phyloP scores from a whole-genome alignment of 2,888 invertebrate species.

The Eupithecia pulchellata region DNA sequence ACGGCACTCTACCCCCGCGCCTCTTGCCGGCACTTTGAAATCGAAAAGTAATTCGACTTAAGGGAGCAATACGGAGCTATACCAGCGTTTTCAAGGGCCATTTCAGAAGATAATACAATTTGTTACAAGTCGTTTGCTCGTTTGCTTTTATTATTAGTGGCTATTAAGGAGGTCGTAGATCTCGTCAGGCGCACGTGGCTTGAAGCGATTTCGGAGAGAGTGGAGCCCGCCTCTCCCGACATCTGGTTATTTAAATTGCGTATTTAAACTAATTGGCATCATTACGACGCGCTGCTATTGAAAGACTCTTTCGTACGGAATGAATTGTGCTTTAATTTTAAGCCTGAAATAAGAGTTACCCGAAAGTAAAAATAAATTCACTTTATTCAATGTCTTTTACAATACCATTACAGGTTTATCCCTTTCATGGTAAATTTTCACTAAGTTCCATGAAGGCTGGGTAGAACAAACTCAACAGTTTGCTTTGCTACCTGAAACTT shows the following conservation, averaged over 20 bases:
- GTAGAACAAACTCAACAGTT: conserved; percentile 21
- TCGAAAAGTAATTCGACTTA: conserved; percentile 55
- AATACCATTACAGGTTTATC: background rate
- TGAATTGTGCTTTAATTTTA: conserved; percentile 60
- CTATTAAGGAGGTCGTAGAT: conserved; percentile 64
- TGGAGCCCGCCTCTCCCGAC: conserved; percentile 56
- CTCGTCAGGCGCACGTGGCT: conserved; percentile 58
- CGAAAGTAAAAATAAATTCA: conserved; percentile 36
- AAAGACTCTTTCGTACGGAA: conserved; percentile 58
- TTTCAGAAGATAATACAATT: conserved; percentile 75
- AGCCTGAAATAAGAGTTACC: conserved; percentile 54
- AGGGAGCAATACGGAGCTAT: conserved; percentile 48
- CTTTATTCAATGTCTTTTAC: conserved; percentile 23
- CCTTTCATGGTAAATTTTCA: conserved; percentile 6
- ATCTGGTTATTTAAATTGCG: conserved; percentile 70
- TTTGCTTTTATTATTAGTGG: conserved; percentile 75
- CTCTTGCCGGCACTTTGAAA: conserved; percentile 49
- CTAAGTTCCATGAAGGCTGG: conserved; percentile 20
- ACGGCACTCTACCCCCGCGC: background rate
- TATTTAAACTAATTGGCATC: conserved; percentile 70
- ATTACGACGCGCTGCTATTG: conserved; percentile 61
- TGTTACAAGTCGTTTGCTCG: conserved; percentile 73
- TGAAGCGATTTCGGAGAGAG: conserved; percentile 51
- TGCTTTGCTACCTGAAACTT: conserved; percentile 33
- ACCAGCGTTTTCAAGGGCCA: conserved; percentile 66